Conservation (phyloP, 2,113 vertebrate genomes). For the Protobothrops mucrosquamatus region DNA sequence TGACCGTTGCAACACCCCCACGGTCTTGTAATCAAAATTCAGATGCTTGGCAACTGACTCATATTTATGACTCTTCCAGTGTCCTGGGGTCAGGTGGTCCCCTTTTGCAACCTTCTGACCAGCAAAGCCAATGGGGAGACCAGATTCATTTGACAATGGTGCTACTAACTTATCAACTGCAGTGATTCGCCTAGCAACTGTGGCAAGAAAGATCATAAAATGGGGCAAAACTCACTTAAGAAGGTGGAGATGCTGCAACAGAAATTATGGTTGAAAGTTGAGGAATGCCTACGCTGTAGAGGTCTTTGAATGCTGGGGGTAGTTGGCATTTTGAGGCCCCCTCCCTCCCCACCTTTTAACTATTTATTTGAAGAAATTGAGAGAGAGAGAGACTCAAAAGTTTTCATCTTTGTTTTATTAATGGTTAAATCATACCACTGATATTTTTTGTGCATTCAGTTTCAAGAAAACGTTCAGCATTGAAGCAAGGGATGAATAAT, state of each 20-base stretch:
- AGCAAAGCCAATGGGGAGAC: background rate
- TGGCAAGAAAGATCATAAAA: too few species aligned
- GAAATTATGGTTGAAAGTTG: too few species aligned
- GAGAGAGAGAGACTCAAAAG: background rate
- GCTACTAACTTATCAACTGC: too few species aligned
- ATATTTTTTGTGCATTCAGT: background rate
- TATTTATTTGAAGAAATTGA: background rate
- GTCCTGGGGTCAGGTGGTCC: background rate
- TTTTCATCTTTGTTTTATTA: background rate
- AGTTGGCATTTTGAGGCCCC: too few species aligned
- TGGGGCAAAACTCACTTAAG: too few species aligned
- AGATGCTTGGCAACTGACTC: too few species aligned
- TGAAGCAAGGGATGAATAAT: background rate
- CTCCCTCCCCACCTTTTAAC: too few species aligned
- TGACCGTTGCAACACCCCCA: too few species aligned
- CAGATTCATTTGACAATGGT: background rate
- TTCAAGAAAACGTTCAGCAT: background rate
- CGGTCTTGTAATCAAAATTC: background rate
- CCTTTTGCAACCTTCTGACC: background rate
- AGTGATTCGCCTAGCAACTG: too few species aligned
- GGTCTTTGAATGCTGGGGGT: too few species aligned
- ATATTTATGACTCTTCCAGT: background rate
- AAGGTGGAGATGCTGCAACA: too few species aligned
- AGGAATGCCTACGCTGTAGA: too few species aligned
- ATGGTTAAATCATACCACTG: background rate